Percentiles rank a stretch among this genome's conserved stretches.
Evolutionary conservation across 2,888 invertebrate genomes (phyloP).

Genomic region (Sarcophaga rosellei): DNA sequence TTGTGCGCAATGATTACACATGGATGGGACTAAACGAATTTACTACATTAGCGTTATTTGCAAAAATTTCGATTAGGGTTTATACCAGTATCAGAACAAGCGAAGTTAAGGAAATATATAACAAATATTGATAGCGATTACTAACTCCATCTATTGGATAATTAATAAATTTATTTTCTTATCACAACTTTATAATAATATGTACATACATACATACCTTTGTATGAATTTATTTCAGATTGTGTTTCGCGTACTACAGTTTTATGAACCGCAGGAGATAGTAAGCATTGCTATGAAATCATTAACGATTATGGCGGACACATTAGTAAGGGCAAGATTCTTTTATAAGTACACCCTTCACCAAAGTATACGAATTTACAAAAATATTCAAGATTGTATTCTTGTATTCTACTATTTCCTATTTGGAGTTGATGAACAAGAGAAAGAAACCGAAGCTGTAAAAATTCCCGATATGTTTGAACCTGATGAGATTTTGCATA

Average conservation of each 20-base stretch:
- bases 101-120: too few species aligned
- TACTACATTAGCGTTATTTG: too few species aligned
- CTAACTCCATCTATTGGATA: too few species aligned
- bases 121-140: too few species aligned
- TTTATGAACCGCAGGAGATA: constrained; percentile 70
- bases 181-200: neutral
- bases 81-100: too few species aligned
- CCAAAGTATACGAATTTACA: constrained; percentile 29
- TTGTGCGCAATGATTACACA: too few species aligned
- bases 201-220: too few species aligned
- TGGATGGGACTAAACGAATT: too few species aligned
- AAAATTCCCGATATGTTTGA: neutral
- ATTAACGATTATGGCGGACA: constrained; percentile 63
- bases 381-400: constrained; percentile 46
- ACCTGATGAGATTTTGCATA: constrained; percentile 24
- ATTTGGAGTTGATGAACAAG: constrained; percentile 10
- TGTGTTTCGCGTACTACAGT: constrained; percentile 67
- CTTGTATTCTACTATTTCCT: constrained; percentile 31
- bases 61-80: too few species aligned
- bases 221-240: constrained; percentile 48
- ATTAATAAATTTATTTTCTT: too few species aligned
- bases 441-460: neutral
- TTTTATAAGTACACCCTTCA: constrained; percentile 39
- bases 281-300: constrained; percentile 58
- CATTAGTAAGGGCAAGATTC: constrained; percentile 66